phyloP scores from a whole-genome alignment of 2,113 vertebrate genomes.

The Phyllostomus hastatus region DNA sequence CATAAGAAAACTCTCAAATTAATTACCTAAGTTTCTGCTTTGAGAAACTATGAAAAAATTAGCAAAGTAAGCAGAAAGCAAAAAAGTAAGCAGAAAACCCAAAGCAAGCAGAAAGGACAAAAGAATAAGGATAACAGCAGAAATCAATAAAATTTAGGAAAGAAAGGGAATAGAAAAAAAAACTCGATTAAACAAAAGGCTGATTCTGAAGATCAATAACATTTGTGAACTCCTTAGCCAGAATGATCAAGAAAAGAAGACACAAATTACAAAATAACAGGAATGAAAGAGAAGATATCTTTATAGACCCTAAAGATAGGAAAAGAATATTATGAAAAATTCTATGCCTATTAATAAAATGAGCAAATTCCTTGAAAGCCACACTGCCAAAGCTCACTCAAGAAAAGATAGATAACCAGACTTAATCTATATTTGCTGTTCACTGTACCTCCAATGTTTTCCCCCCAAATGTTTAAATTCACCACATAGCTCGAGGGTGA shows the following conservation, averaged over 20 bases:
- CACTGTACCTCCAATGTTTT: not conserved
- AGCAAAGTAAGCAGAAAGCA: not conserved
- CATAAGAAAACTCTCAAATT: not conserved
- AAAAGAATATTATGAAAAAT: not conserved
- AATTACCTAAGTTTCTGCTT: not conserved
- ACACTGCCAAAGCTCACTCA: not conserved
- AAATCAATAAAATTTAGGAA: not conserved
- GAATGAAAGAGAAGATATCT: not conserved
- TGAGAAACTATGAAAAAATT: not conserved
- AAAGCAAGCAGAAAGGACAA: not conserved
- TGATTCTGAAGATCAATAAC: not conserved
- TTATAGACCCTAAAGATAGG: not conserved
- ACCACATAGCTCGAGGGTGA: not conserved
- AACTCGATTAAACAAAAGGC: not conserved
- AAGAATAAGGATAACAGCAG: not conserved
- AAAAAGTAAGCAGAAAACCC: not conserved
- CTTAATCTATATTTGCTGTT: not conserved
- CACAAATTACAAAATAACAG: not conserved
- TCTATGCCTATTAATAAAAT: not conserved
- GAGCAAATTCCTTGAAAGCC: not conserved
- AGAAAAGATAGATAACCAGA: not conserved
- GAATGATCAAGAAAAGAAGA: not conserved
- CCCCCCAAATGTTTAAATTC: not conserved
- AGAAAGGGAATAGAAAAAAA: not conserved
- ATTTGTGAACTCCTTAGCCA: not conserved